Conservation (phyloP, 92 coral and sea anemone genomes). For the Phenganax marumi region DNA sequence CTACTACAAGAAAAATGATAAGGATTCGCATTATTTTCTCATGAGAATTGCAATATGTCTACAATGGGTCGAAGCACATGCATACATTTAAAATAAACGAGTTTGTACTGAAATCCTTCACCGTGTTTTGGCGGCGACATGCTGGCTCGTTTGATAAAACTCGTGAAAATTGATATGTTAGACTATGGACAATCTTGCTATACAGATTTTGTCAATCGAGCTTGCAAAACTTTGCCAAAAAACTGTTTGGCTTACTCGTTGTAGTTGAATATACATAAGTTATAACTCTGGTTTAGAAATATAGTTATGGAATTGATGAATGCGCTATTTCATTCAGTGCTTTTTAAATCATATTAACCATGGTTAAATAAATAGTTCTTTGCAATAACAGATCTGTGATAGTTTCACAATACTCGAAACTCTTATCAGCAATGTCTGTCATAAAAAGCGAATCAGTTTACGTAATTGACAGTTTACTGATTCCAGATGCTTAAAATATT, state of each 20-base stretch:
- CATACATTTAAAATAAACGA: neutral
- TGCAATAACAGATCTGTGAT: neutral
- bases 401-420: neutral
- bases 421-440: slow-evolving; percentile 6
- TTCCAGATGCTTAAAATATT: neutral
- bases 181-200: too few relatives aligned
- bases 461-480: neutral
- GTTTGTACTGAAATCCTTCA: neutral
- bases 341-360: too few relatives aligned
- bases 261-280: too few relatives aligned
- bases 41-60: neutral
- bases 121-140: slow-evolving; percentile 18
- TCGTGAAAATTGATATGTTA: neutral
- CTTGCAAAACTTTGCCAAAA: too few relatives aligned
- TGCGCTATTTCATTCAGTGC: too few relatives aligned
- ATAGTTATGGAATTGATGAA: neutral
- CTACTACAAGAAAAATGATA: too few relatives aligned
- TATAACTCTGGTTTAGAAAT: neutral
- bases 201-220: too few relatives aligned
- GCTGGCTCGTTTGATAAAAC: neutral
- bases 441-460: neutral
- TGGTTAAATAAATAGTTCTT: slow-evolving; percentile 1
- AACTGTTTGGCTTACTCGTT: too few relatives aligned
- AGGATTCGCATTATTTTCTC: too few relatives aligned
- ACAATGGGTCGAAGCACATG: neutral